A percentile compares a stretch with the other conserved stretches of the same genome.
Evolutionary conservation across 2,113 vertebrate genomes (phyloP).

Genomic region (Sturnira hondurensis): DNA sequence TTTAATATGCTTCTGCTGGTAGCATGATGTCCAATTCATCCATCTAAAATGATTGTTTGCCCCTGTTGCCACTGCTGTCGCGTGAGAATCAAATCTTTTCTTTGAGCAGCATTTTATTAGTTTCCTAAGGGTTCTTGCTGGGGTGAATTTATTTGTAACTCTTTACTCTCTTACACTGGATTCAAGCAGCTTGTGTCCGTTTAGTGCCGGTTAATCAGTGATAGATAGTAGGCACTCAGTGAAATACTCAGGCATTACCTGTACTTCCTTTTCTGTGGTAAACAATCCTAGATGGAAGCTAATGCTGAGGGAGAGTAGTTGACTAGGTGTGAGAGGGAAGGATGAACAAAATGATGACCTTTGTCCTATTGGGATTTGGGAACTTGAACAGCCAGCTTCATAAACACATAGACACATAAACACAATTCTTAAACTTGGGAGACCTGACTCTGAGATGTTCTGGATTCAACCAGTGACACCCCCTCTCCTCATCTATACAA

Average conservation of each 20-base stretch:
- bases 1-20: not conserved
- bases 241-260: not conserved
- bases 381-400: not conserved
- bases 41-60: not conserved
- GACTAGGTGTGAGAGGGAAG: not conserved
- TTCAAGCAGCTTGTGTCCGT: constrained; percentile 28
- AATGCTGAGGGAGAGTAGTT: not conserved
- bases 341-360: not conserved
- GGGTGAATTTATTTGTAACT: not conserved
- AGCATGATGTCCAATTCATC: not conserved
- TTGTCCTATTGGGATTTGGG: not conserved
- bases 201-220: constrained; percentile 50
- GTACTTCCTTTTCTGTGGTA: rapidly evolving
- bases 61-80: not conserved
- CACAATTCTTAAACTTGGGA: not conserved
- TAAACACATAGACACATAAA: not conserved
- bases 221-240: constrained; percentile 22
- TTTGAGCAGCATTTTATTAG: not conserved
- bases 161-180: not conserved
- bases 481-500: not conserved
- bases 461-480: not conserved
- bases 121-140: not conserved
- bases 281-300: not conserved
- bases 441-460: not conserved
- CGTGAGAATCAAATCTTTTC: not conserved